Evolutionary conservation across 2,888 invertebrate species (phyloP), one percentile per base, ranked within the genome.

Genomic region (Matsumyia berberina): DNA sequence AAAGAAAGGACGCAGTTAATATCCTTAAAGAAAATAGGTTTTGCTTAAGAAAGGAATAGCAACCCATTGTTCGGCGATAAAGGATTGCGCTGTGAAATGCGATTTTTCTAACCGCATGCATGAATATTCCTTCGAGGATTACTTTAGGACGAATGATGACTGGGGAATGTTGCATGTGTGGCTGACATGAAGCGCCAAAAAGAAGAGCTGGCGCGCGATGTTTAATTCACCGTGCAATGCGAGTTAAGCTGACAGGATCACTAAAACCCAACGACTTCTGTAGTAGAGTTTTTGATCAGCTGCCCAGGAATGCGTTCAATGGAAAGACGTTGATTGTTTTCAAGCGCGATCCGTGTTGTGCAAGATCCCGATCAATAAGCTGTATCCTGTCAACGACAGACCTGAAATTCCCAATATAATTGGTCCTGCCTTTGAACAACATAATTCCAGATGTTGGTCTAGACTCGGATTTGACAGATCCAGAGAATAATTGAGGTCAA

Each of bases 51-150:
- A 62, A 33, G 42, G 17, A 72, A 24, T 53, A 46, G 53, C 37
- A 17, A 39, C 1, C 46, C 53, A 64, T 78, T 83, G 69, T 79
- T 83, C 33, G 58, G 15, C 6, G 15, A 33, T 42, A 79, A 79
- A 79, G 74, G 74, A 79, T 49, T 74, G 19, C 15, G n/a, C 46
- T 62, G 60, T 67, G 62, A 69, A 74, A 80, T 81, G 76, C 76
- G 81, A 53, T 76, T 85, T 79, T 49, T 46, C 31, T 74, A 85
- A 85, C 85, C 85, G 85, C 85, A 70, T 66, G 85, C 51, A 79
- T 82, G 72, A 46, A 77, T 66, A 60, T 46, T 42, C 31, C 42
- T 57, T 69, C 24, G 37, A 53, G 55, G 58, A 79, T 66, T 60
- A 51, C n/a, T 33, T 60, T 37, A 17, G 19, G n/a, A 37, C 42